Conservation (phyloP, 1,140 invertebrate genomes). For the Paramacrobiotus metropolitanus region DNA sequence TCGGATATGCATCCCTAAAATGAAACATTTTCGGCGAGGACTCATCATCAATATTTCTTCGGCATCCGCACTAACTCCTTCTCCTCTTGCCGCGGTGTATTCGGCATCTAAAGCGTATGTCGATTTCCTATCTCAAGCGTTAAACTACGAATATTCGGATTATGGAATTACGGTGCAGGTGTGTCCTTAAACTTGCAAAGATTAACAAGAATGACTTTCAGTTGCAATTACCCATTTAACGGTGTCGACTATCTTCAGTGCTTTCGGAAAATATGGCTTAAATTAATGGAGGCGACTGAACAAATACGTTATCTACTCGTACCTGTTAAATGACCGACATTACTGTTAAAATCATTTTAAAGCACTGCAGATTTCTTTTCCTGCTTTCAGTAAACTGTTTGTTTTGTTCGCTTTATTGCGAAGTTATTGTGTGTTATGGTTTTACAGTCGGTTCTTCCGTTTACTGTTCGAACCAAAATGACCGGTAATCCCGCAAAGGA, state of each 20-base stretch:
- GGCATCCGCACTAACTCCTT: constrained; percentile 46
- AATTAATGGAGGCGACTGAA: no score
- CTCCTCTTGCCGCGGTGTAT: constrained; percentile 61
- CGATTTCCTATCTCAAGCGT: constrained; percentile 52
- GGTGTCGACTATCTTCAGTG: no score
- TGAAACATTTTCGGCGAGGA: constrained; percentile 58
- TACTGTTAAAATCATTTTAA: no score
- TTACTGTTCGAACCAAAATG: background rate
- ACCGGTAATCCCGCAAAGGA: background rate
- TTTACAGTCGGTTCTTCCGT: background rate
- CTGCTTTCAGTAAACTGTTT: background rate
- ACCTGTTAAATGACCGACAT: no score
- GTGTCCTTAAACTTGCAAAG: no score
- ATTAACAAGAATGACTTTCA: no score
- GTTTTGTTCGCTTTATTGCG: background rate
- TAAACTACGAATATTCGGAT: constrained; percentile 47
- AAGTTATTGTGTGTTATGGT: background rate
- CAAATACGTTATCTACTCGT: no score
- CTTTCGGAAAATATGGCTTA: no score
- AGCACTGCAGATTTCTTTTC: no score
- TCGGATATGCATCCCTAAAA: constrained; percentile 56
- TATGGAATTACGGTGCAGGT: constrained; percentile 41
- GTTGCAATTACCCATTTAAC: no score
- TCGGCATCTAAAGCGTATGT: constrained; percentile 71
- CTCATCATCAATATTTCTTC: constrained; percentile 81